A percentile compares a stretch with the other conserved stretches of the same genome.
Evolutionary conservation across 2,113 vertebrate species (phyloP).

Genomic region (Phylloscopus whistleri): DNA sequence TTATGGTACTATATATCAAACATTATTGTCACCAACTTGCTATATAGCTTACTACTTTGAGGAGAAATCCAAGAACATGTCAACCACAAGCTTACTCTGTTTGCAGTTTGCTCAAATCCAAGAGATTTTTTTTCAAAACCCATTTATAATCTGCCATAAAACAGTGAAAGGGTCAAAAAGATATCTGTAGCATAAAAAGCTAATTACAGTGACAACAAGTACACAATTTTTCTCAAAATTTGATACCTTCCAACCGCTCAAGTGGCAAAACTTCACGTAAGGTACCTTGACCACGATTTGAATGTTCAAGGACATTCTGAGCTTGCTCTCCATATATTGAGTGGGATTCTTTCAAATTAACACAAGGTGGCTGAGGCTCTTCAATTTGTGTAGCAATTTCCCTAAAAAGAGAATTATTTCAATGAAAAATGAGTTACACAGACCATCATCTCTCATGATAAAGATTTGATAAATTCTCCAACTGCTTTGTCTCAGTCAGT

Average conservation of each 20-base stretch:
- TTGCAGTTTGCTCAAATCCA: not conserved
- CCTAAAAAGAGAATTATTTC: constrained; percentile 63
- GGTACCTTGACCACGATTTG: not conserved
- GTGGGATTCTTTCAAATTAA: constrained; percentile 25
- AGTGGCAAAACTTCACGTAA: not conserved
- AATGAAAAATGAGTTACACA: not conserved
- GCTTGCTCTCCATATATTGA: not conserved
- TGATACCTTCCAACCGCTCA: constrained; percentile 60
- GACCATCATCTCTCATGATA: not conserved
- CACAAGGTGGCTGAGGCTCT: constrained; percentile 68
- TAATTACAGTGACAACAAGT: not conserved
- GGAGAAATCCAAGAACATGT: not conserved
- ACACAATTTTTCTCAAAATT: not conserved
- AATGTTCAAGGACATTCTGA: not conserved
- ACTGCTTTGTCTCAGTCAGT: not conserved
- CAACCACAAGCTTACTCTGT: not conserved
- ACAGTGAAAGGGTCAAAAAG: not conserved
- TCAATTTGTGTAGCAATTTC: constrained; percentile 70
- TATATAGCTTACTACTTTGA: not conserved
- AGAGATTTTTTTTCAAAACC: not conserved
- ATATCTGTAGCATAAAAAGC: not conserved
- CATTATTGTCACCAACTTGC: not conserved
- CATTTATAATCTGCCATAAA: not conserved
- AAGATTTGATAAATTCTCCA: not conserved
- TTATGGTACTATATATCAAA: not conserved